These are phyloP conservation scores for Indri indri DNA, from an alignment of 2,113 vertebrate genomes.

Conservation along the genomic window DNA sequence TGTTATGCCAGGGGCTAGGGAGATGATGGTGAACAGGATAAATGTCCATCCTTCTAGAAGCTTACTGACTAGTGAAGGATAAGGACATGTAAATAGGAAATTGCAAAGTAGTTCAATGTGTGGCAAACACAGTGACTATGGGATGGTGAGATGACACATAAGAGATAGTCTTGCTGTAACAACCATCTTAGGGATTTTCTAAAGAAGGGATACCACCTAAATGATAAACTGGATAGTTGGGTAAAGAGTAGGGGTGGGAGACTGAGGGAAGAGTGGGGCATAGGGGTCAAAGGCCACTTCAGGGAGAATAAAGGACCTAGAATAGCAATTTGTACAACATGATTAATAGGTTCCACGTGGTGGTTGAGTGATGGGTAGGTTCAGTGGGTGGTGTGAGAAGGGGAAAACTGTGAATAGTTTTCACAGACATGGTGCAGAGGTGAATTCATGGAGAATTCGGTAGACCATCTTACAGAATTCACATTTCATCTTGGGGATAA, in stretches of 20 bases:
- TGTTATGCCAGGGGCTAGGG: not conserved
- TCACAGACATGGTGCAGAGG: not conserved
- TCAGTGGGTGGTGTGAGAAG: not conserved
- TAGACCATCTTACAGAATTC: not conserved
- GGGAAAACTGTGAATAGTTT: not conserved
- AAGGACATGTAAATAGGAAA: not conserved
- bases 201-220: not conserved
- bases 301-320: not conserved
- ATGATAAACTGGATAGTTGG: not conserved
- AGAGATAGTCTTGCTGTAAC: not conserved
- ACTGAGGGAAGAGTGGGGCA: not conserved
- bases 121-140: not conserved
- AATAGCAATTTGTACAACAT: not conserved
- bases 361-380: not conserved
- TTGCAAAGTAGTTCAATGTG: not conserved
- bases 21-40: not conserved
- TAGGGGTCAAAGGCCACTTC: not conserved
- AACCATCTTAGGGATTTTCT: not conserved
- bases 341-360: not conserved
- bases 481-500: not conserved
- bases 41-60: not conserved
- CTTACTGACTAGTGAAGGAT: not conserved
- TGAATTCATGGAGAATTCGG: not conserved
- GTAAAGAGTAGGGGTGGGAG: not conserved
- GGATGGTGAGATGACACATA: not conserved